Evolutionary conservation across 2,888 invertebrate species (phyloP), one percentile per base, ranked within the genome.

Genomic region (Lordiphosa fenestrarum): DNA sequence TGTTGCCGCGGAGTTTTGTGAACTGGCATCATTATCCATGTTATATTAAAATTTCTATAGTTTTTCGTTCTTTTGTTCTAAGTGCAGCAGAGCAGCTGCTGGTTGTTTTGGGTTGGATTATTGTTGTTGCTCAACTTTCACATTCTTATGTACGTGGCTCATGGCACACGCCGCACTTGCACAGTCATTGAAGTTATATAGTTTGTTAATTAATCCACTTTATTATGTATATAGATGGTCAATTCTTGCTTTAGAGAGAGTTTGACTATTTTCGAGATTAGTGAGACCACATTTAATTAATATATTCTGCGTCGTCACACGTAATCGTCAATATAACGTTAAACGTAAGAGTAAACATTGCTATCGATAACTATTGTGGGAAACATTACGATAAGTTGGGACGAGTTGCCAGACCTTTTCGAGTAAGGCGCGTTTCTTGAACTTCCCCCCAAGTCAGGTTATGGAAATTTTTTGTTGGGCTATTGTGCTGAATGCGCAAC

Each of bases 1-100:
- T 73, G 91, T 90, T 59, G 91, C 90, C 60, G 91, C 90, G 66
- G 90, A 90, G 84, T 89, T 90, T 73, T 91, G 91, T 38, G 91
- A 87, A 57, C 82, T 63, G 50, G 66, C 83, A 81, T 89, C 89
- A 68, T n/a, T n/a, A n/a, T 90, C 90, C 89, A 89, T 88, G n/a
- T 9, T 23, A 33, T 10, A 30, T 51, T 37, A 30, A 19, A 50
- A 42, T 44, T 44, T 21, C 12, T 37, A 6, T n/a, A 6, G 12
- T 25, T 38, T 42, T 49, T 51, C 38, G 49, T 40, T 41, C 15
- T 23, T 42, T 47, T 35, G 53, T 65, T 51, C 6, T 33, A 36
- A 23, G 38, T 59, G 23, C 67, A 65, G 70, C 12, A 39, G 33
- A 46, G 51, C 49, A 53, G 66, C 65, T 64, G 74, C 64, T 71